These are phyloP conservation scores for Pituophis catenifer DNA, from an alignment of 2,113 vertebrate species.

Conservation along the genomic window DNA sequence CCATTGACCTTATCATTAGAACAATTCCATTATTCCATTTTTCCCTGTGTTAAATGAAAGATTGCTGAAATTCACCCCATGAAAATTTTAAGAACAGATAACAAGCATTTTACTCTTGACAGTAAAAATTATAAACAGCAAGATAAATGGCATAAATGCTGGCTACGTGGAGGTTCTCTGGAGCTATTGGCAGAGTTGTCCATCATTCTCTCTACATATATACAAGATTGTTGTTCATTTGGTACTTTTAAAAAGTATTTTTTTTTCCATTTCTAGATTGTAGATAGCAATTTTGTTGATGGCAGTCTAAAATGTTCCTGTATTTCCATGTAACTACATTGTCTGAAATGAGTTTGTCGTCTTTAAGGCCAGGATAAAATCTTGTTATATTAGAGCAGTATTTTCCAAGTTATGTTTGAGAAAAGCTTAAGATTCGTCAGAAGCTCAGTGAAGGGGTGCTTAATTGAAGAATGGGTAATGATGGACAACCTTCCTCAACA, in stretches of 20 bases:
- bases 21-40: slow-evolving; percentile 52
- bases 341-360: not conserved
- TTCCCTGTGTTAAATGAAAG: slow-evolving; percentile 51
- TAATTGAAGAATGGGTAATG: not conserved
- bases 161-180: slow-evolving; percentile 32
- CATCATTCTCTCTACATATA: slow-evolving; percentile 47
- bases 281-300: not conserved
- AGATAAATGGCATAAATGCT: slow-evolving; percentile 37
- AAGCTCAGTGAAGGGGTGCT: not conserved
- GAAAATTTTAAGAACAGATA: slow-evolving; percentile 47
- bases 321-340: not conserved
- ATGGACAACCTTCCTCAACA: not conserved
- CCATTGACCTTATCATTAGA: slow-evolving; percentile 54
- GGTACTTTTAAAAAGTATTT: not conserved
- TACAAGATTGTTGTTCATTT: slow-evolving; percentile 29
- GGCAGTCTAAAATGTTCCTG: slow-evolving; percentile 23
- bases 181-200: slow-evolving; percentile 44
- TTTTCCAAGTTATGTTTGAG: not conserved
- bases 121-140: slow-evolving; percentile 45
- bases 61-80: slow-evolving; percentile 46
- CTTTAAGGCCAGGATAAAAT: not conserved
- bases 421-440: not conserved
- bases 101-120: slow-evolving; percentile 46
- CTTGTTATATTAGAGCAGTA: not conserved
- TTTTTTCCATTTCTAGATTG: not conserved